These are phyloP conservation scores for Diadegma fenestrale DNA, from an alignment of 2,888 invertebrate species.

Conservation along the genomic window DNA sequence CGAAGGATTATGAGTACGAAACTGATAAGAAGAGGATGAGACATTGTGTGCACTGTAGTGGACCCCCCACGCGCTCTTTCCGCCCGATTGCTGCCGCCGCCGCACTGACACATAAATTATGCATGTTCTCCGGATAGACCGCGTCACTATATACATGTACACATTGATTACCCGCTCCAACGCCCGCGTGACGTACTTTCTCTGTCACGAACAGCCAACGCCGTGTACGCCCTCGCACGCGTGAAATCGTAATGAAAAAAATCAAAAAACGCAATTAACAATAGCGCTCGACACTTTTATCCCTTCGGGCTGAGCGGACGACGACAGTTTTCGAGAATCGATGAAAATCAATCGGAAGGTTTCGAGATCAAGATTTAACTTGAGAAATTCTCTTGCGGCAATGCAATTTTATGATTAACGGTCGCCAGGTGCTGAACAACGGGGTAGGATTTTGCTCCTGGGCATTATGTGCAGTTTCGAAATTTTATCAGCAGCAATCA, in stretches of 20 bases:
- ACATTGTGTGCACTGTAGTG: slow-evolving; percentile 22
- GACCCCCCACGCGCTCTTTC: slow-evolving; percentile 19
- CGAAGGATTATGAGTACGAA: slow-evolving; percentile 50
- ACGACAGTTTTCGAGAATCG: not conserved
- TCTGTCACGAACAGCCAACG: slow-evolving; percentile 28
- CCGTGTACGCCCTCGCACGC: not conserved
- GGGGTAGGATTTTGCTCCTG: not conserved
- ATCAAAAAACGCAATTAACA: no score
- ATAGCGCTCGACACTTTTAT: no score
- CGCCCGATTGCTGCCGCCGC: slow-evolving; percentile 15
- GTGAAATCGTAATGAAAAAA: not conserved
- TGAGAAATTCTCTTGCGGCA: not conserved
- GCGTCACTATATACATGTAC: slow-evolving; percentile 19
- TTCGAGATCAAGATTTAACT: not conserved
- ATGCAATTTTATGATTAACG: not conserved
- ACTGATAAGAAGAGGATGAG: slow-evolving; percentile 48
- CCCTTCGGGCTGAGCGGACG: no score
- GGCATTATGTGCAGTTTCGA: not conserved
- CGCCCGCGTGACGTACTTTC: slow-evolving; percentile 57
- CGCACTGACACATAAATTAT: slow-evolving; percentile 59
- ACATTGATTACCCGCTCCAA: slow-evolving; percentile 55
- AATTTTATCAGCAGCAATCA: not conserved
- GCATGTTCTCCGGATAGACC: slow-evolving; percentile 40
- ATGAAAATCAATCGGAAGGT: not conserved
- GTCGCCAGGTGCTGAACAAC: not conserved